Base-by-base conservation (phyloP, 2,797 vertebrate species). In the Sandelia bainsii region DNA sequence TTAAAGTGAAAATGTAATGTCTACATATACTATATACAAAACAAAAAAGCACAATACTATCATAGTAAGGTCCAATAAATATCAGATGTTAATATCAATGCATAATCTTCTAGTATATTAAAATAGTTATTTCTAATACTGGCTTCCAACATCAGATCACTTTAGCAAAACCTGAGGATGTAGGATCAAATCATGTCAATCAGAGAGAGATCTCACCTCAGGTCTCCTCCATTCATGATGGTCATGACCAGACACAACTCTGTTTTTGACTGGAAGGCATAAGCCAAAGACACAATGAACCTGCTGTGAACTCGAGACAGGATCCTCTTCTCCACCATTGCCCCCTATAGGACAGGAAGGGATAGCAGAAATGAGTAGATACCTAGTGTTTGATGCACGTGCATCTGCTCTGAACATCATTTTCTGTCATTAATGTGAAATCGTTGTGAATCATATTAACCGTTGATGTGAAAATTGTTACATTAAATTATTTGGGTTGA, bases 161-260 rank as follows among this genome's bases (percentile, higher is more conserved):
- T 34, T 34, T 8, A 2, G 10, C 13, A 23, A 5, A 17, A 49
- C 32, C 32, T 39, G 32, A 25, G 1, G 12, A 19, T 32, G 14
- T 46, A 40, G 34, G 10, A 42, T 13, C 14, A 14, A 5, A 16
- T 42, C 44, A n/a, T 29, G 22, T 61, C 2, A 14, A 23, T 16
- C 49, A 57, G 7, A 23, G 54, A 53, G 8, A 34, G 79, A 79
- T 93, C 83, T 72, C 84, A 98, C 97, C 95, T 96, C 69, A 97
- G 92, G 91, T 97, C 96, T 45, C 96, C 97, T 69, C 96, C 96
- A 5, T 97, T 97, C 96, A 97, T 97, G 85, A 97, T 94, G 88
- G 93, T 97, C 95, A 97, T 97, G 76, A 97, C 94, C 82, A 98
- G 94, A 93, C 97, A 97, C 70, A 97, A 87, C 44, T 97, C 94